Percentiles rank a stretch among this genome's conserved stretches.
Conservation (phyloP, 2,888 invertebrate genomes). For the Linyphia triangularis region DNA sequence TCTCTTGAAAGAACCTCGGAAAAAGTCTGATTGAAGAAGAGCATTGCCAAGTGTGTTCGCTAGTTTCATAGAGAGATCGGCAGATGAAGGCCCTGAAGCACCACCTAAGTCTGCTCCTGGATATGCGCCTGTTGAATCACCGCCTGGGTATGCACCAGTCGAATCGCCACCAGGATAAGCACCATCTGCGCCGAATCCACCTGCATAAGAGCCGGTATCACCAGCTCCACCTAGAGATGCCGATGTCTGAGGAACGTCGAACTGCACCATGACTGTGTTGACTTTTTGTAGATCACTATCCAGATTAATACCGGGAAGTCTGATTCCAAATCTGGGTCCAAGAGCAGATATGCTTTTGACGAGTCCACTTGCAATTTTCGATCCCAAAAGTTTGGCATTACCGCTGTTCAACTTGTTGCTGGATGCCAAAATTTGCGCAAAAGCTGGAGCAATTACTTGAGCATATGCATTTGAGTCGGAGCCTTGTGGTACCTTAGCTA, state of each 20-base stretch:
- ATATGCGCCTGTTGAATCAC: not conserved
- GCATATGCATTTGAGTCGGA: not conserved
- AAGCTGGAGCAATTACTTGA: not conserved
- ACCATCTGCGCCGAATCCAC: not conserved
- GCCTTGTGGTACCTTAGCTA: not conserved
- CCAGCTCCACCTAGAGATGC: not conserved
- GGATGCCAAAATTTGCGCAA: not conserved
- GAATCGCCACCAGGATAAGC: not conserved
- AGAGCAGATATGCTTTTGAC: not conserved
- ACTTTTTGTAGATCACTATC: not conserved
- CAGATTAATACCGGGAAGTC: not conserved
- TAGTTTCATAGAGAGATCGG: too few relatives aligned
- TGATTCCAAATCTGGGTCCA: not conserved
- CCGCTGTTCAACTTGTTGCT: not conserved
- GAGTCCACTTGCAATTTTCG: not conserved
- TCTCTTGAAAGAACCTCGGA: too few relatives aligned
- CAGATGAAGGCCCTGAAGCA: too few relatives aligned
- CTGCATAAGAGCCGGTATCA: not conserved
- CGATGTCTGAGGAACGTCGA: not conserved
- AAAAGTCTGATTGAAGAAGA: too few relatives aligned
- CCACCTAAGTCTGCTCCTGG: not conserved
- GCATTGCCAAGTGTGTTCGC: too few relatives aligned
- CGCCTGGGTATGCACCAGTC: not conserved
- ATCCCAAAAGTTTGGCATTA: not conserved
- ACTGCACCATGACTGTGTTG: not conserved